These are phyloP conservation scores for Parapsyche elsis DNA, from an alignment of 1,140 invertebrate genomes.

Conservation along the genomic window DNA sequence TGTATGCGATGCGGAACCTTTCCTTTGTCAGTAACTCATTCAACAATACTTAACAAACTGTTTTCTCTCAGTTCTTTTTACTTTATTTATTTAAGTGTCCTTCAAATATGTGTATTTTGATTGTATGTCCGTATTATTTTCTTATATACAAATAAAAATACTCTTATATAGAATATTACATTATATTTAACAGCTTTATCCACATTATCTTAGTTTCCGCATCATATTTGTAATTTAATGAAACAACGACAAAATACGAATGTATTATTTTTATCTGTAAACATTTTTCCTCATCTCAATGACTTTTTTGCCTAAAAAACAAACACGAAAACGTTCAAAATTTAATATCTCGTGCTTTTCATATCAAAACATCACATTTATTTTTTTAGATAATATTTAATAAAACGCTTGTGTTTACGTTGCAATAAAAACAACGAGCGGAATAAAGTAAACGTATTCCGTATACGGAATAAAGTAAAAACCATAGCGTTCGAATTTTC, in stretches of 20 bases:
- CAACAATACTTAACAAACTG: constrained; percentile 19
- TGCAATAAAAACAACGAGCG: too few species aligned
- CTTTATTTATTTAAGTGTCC: background rate
- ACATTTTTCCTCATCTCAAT: background rate
- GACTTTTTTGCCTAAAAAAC: background rate
- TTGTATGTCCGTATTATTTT: too few species aligned
- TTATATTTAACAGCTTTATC: background rate
- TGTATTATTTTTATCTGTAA: background rate
- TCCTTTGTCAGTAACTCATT: constrained; percentile 13
- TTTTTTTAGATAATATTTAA: background rate
- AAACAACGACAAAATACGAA: background rate
- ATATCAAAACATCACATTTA: background rate
- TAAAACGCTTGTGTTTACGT: background rate
- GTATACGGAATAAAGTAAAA: background rate
- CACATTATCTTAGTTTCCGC: background rate
- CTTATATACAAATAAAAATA: too few species aligned
- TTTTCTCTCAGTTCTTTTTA: background rate
- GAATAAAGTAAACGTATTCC: too few species aligned
- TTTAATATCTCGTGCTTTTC: background rate
- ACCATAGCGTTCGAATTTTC: background rate
- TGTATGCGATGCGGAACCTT: background rate
- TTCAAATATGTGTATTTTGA: background rate
- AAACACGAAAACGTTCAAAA: background rate
- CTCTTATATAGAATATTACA: too few species aligned
- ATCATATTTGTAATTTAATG: background rate